Conservation (phyloP, 2,888 invertebrate species). For the Amblyjoppa proteus region DNA sequence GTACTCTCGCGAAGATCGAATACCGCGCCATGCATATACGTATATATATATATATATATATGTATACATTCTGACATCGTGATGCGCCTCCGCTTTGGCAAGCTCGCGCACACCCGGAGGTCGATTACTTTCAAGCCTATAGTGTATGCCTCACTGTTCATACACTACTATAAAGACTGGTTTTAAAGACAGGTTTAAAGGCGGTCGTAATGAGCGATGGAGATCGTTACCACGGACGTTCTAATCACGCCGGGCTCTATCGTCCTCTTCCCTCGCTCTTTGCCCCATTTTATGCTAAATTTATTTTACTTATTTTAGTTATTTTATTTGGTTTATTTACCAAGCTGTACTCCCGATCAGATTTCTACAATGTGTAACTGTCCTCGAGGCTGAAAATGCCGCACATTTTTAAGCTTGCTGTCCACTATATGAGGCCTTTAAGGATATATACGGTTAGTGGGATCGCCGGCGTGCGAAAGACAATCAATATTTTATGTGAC, state of each 20-base stretch:
- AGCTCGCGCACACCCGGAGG: conserved; percentile 57
- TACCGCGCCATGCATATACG: conserved; percentile 17
- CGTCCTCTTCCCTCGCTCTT: conserved; percentile 14
- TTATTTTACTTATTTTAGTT: neutral
- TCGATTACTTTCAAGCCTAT: conserved; percentile 68
- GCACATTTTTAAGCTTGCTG: too few relatives aligned
- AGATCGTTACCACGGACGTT: conserved; percentile 63
- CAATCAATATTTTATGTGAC: too few relatives aligned
- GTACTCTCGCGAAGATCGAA: conserved; percentile 47
- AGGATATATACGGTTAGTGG: too few relatives aligned
- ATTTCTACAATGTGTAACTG: neutral
- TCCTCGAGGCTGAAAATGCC: too few relatives aligned
- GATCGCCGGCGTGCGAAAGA: too few relatives aligned
- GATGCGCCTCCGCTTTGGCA: conserved; percentile 33
- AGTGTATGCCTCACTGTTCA: conserved; percentile 11
- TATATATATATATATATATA: conserved; percentile 1
- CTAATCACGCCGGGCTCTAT: conserved; percentile 63
- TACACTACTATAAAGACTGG: conserved; percentile 55
- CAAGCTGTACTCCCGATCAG: neutral
- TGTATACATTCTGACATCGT: conserved; percentile 21
- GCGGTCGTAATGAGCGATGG: conserved; percentile 64
- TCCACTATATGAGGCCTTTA: too few relatives aligned
- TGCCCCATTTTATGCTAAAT: neutral
- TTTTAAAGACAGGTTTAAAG: conserved; percentile 67
- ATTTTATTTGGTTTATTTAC: conserved; percentile 1